phyloP scores from a whole-genome alignment of 2,888 invertebrate species.

The Xylota segnis region DNA sequence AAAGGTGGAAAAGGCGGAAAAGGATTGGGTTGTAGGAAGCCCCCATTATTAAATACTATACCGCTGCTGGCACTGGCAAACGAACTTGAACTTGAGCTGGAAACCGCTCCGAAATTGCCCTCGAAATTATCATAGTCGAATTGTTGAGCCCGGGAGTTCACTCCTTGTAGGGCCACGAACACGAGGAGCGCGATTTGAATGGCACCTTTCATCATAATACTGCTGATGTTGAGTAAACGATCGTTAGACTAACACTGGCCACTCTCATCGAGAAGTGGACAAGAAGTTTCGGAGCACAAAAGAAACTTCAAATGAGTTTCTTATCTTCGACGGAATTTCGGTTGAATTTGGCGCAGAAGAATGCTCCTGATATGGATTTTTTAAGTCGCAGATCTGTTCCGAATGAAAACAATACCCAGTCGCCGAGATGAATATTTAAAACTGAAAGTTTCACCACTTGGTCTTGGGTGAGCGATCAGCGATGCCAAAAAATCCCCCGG shows the following conservation, averaged over 20 bases:
- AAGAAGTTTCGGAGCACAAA: conserved; percentile 1
- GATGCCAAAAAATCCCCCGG: conserved; percentile 1
- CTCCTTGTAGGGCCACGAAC: neutral
- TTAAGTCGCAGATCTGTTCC: conserved; percentile 7
- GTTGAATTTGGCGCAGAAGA: neutral
- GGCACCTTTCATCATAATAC: conserved; percentile 23
- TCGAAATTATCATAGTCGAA: conserved; percentile 23
- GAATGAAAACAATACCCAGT: neutral
- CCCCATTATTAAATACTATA: conserved; percentile 18
- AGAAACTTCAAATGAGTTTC: neutral
- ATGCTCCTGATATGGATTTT: neutral
- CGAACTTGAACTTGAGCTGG: neutral
- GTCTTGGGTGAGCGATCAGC: neutral
- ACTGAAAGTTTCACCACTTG: neutral
- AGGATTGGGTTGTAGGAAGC: conserved; percentile 5
- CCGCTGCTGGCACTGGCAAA: conserved; percentile 8
- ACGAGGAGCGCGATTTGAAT: conserved; percentile 19
- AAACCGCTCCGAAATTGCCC: neutral
- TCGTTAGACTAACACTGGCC: conserved; percentile 35
- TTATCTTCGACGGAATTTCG: conserved; percentile 17
- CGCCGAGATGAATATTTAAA: neutral
- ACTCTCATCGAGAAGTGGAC: neutral
- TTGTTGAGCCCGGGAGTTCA: conserved; percentile 2
- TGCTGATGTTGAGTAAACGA: conserved; percentile 8
- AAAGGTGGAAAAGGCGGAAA: no score